phyloP scores from a whole-genome alignment of 2,113 vertebrate genomes.

The Baryphthengus martii region DNA sequence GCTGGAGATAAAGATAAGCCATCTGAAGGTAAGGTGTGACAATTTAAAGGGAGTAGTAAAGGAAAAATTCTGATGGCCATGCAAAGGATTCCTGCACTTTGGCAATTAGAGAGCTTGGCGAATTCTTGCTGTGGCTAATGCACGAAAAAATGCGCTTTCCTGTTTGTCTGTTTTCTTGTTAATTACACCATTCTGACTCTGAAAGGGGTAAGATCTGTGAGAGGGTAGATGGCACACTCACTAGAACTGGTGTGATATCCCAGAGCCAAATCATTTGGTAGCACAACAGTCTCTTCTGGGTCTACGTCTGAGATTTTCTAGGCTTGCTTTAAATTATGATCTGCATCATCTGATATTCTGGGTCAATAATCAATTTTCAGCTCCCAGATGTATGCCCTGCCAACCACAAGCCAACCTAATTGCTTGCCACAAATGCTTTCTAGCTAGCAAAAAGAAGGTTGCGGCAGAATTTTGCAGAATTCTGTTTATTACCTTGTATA shows the following conservation, averaged over 20 bases:
- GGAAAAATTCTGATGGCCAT: neutral
- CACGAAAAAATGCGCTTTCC: neutral
- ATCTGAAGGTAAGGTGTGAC: neutral
- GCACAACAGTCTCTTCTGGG: neutral
- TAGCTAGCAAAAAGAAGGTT: neutral
- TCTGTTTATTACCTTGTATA: neutral
- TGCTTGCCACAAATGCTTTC: neutral
- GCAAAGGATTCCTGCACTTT: neutral
- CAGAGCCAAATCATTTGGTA: neutral
- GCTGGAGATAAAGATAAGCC: neutral
- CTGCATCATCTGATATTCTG: neutral
- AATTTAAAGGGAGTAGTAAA: neutral
- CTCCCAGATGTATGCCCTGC: neutral
- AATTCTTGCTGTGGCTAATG: neutral
- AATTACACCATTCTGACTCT: neutral
- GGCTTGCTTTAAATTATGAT: neutral
- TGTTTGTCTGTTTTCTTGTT: neutral
- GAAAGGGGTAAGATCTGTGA: neutral
- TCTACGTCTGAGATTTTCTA: neutral
- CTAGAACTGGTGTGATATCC: neutral
- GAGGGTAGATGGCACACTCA: neutral
- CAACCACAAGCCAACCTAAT: neutral
- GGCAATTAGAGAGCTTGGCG: neutral
- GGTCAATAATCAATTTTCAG: neutral
- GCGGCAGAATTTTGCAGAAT: neutral